A percentile compares a stretch with the other conserved stretches of the same genome.
Conservation (phyloP, 2,888 invertebrate species). For the Mythimna pallens region DNA sequence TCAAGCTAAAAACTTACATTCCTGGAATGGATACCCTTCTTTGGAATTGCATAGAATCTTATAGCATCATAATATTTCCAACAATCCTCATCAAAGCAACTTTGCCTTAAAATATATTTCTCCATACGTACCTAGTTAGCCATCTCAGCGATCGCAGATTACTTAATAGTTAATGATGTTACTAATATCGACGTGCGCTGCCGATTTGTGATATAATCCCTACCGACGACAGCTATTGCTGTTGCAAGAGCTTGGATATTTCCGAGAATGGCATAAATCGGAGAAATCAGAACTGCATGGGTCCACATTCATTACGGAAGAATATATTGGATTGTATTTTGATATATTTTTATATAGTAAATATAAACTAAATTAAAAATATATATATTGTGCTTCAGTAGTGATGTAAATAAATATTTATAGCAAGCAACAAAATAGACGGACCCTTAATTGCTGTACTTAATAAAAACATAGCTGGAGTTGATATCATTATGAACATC, state of each 20-base stretch:
- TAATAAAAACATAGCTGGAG: background rate
- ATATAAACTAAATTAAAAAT: no score
- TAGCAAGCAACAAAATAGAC: background rate
- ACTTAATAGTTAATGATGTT: constrained; percentile 30
- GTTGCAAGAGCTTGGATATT: background rate
- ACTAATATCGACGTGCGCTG: constrained; percentile 3
- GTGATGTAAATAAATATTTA: background rate
- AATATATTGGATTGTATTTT: background rate
- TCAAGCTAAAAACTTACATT: background rate
- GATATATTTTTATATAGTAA: no score
- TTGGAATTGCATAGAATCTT: background rate
- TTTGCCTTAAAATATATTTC: background rate
- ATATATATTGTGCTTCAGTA: background rate
- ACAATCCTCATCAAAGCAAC: background rate
- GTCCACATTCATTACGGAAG: background rate
- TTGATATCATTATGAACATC: background rate
- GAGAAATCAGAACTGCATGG: background rate
- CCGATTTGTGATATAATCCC: constrained; percentile 35
- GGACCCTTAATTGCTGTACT: background rate
- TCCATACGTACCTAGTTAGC: background rate
- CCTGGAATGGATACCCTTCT: background rate
- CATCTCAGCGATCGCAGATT: constrained; percentile 6
- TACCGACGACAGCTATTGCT: background rate
- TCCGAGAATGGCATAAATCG: constrained; percentile 2
- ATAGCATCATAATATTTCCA: no score